Percentiles rank a stretch among this genome's conserved stretches.
Evolutionary conservation across 2,888 invertebrate genomes (phyloP).

Genomic region (Lottia gigantea): DNA sequence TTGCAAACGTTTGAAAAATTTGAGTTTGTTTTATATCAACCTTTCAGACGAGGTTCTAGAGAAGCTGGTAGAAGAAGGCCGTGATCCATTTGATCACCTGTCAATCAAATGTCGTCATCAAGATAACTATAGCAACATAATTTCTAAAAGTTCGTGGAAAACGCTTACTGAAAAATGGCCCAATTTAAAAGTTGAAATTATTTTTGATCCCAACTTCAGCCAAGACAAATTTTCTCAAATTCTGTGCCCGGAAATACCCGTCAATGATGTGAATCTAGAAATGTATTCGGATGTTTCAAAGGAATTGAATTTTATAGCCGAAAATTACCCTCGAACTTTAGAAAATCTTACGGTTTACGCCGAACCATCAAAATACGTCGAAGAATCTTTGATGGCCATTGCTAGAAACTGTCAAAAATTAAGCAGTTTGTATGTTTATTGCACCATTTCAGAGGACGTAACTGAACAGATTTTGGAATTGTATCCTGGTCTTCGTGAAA

Average conservation of each 20-base stretch:
- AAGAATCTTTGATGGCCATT: constrained; percentile 49
- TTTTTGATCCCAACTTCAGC: constrained; percentile 65
- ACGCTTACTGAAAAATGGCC: constrained; percentile 42
- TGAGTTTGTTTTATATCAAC: constrained; percentile 56
- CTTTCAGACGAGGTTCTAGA: constrained; percentile 57
- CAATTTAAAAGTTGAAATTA: constrained; percentile 55
- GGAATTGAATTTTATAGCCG: constrained; percentile 54
- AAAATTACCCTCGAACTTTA: constrained; percentile 51
- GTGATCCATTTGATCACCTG: constrained; percentile 48
- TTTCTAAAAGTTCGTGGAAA: constrained; percentile 55
- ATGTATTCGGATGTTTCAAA: constrained; percentile 58
- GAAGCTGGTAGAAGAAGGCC: constrained; percentile 45
- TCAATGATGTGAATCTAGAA: constrained; percentile 56
- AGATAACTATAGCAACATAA: constrained; percentile 56
- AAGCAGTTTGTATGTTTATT: constrained; percentile 57
- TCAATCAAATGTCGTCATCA: constrained; percentile 59
- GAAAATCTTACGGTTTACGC: constrained; percentile 59
- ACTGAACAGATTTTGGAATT: constrained; percentile 54
- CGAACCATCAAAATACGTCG: constrained; percentile 49
- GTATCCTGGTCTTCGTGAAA: constrained; percentile 51
- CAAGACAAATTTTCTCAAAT: constrained; percentile 51
- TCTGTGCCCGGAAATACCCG: constrained; percentile 63
- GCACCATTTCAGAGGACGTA: constrained; percentile 51
- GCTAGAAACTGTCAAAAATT: constrained; percentile 48
- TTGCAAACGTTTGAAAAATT: constrained; percentile 53